A percentile compares a stretch with the other conserved stretches of the same genome.
phyloP scores from a whole-genome alignment of 1,140 invertebrate species.

The Trichonephila inaurata region DNA sequence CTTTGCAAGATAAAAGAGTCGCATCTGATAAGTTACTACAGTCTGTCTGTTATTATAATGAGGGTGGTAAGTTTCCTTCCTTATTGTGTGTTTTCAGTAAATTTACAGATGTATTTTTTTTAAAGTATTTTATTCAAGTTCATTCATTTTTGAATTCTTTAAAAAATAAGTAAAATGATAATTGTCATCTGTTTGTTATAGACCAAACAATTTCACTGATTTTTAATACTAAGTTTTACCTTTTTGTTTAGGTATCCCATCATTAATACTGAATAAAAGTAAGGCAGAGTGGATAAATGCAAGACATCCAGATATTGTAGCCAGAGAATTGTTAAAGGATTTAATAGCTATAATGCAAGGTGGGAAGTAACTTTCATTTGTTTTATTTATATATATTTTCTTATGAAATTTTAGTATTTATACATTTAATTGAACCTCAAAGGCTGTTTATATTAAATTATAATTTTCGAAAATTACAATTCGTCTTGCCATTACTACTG shows the following conservation, averaged over 20 bases:
- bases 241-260: slow-evolving; percentile 41
- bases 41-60: neutral
- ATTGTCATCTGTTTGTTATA: neutral
- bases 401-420: neutral
- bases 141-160: neutral
- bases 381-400: neutral
- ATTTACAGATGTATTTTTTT: neutral
- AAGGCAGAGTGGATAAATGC: slow-evolving; percentile 5
- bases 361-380: neutral
- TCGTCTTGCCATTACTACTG: neutral
- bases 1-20: slow-evolving; percentile 27
- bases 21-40: slow-evolving; percentile 38
- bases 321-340: slow-evolving; percentile 57
- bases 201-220: neutral
- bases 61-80: neutral
- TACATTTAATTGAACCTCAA: neutral
- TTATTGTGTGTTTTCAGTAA: neutral
- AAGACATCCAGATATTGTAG: slow-evolving; percentile 58
- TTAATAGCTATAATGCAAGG: slow-evolving; percentile 64
- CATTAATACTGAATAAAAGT: slow-evolving; percentile 51
- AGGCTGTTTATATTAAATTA: too few species aligned
- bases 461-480: too few species aligned
- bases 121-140: neutral
- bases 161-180: neutral
- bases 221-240: neutral